Evolutionary conservation across 1,140 invertebrate genomes (phyloP).

Genomic region (Macrobrachium rosenbergii): DNA sequence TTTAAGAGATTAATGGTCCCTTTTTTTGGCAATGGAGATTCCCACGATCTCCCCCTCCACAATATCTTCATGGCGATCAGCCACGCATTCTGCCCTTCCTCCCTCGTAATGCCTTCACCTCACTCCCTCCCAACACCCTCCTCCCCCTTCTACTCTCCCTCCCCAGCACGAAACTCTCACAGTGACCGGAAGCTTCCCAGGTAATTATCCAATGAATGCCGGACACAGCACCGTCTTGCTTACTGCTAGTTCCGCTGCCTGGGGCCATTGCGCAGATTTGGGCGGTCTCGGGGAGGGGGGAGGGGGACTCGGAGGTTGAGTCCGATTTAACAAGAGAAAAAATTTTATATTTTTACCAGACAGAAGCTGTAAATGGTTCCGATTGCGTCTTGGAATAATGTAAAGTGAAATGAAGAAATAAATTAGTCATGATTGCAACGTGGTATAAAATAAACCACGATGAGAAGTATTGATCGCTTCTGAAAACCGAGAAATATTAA

Average conservation of each 20-base stretch:
- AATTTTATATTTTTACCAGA: no score
- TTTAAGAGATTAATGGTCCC: neutral
- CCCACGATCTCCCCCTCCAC: no score
- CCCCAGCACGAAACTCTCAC: neutral
- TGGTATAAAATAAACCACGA: no score
- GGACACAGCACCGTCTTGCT: constrained; percentile 20
- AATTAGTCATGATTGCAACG: no score
- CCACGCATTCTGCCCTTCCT: neutral
- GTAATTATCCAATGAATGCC: constrained; percentile 20
- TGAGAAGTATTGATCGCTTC: no score
- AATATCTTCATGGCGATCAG: neutral
- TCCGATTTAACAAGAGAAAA: no score
- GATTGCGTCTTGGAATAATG: no score
- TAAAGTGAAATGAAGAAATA: no score
- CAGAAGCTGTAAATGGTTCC: no score
- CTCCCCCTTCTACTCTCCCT: neutral
- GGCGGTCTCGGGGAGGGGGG: neutral
- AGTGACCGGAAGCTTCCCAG: neutral
- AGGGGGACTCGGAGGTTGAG: neutral
- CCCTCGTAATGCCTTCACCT: neutral
- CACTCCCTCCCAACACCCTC: neutral
- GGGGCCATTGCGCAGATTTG: neutral
- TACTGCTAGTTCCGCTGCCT: constrained; percentile 20
- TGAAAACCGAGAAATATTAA: no score
- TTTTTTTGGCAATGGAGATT: neutral